Percentiles rank a stretch among this genome's conserved stretches.
phyloP scores from a whole-genome alignment of 2,797 vertebrate genomes.

The Coreius guichenoti region DNA sequence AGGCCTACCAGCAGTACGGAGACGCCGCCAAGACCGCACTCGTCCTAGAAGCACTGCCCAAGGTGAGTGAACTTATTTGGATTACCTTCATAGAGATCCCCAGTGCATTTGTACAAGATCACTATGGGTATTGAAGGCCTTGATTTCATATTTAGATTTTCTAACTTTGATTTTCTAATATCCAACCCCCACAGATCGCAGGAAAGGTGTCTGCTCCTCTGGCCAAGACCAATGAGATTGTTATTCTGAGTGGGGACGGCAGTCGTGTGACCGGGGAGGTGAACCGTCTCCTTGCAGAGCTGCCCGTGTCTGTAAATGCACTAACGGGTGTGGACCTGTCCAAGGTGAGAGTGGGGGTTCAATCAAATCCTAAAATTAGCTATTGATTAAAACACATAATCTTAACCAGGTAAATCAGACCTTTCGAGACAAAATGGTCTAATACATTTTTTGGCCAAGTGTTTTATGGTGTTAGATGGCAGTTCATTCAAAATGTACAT shows the following conservation, averaged over 20 bases:
- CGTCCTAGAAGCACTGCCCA: slow-evolving; percentile 84
- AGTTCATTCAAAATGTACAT: neutral
- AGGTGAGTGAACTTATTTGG: slow-evolving; percentile 70
- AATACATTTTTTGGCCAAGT: neutral
- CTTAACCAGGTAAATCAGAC: neutral
- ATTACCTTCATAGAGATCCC: neutral
- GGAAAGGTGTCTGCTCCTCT: slow-evolving; percentile 88
- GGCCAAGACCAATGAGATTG: slow-evolving; percentile 83
- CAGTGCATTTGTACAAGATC: neutral
- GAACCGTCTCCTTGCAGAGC: slow-evolving; percentile 83
- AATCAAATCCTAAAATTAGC: neutral
- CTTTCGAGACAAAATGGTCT: neutral
- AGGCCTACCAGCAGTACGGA: slow-evolving; percentile 85
- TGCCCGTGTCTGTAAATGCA: slow-evolving; percentile 83
- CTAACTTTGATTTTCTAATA: neutral
- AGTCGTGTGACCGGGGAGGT: slow-evolving; percentile 77
- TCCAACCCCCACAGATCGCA: slow-evolving; percentile 81
- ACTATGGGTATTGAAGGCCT: neutral
- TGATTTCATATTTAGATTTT: neutral
- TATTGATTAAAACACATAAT: neutral
- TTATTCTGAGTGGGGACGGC: slow-evolving; percentile 83
- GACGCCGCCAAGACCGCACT: slow-evolving; percentile 84
- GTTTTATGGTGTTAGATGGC: neutral
- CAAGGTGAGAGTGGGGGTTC: slow-evolving; percentile 74
- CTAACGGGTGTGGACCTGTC: slow-evolving; percentile 86